Evolutionary conservation across 2,888 invertebrate species (phyloP).

Genomic region (Synanthedon tipuliformis): DNA sequence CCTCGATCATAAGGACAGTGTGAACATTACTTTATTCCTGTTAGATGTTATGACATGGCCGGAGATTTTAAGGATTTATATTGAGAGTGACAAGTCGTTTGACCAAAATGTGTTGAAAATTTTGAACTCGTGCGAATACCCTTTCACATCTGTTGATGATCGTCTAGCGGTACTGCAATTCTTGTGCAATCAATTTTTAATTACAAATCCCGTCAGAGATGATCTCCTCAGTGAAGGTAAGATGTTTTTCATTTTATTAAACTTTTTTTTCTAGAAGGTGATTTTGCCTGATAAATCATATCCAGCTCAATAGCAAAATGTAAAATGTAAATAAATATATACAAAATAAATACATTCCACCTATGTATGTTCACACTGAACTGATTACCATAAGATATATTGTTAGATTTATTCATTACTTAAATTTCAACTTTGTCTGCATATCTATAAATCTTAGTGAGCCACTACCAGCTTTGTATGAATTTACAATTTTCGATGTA

Average conservation of each 20-base stretch:
- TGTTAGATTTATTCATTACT: no score
- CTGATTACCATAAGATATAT: no score
- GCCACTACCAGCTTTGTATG: no score
- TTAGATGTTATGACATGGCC: conserved; percentile 98
- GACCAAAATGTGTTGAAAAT: conserved; percentile 79
- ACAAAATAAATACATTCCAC: no score
- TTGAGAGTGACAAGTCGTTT: conserved; percentile 89
- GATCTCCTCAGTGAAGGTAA: conserved; percentile 93
- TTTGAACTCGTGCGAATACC: conserved; percentile 83
- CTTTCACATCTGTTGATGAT: conserved; percentile 84
- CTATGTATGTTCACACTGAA: no score
- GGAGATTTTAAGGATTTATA: conserved; percentile 88
- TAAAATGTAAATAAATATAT: no score
- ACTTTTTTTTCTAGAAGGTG: no score
- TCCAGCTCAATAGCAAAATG: no score
- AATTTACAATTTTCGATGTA: no score
- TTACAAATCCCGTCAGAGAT: conserved; percentile 92
- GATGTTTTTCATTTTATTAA: conserved; percentile 2
- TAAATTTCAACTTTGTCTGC: no score
- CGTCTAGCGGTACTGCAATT: conserved; percentile 87
- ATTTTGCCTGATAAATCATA: no score
- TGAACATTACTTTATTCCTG: conserved; percentile 92
- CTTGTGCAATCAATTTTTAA: conserved; percentile 93
- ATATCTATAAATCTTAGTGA: no score
- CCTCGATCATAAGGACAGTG: conserved; percentile 95